Base-by-base conservation (phyloP, 2,888 invertebrate species). In the Lamellibrachia columna region DNA sequence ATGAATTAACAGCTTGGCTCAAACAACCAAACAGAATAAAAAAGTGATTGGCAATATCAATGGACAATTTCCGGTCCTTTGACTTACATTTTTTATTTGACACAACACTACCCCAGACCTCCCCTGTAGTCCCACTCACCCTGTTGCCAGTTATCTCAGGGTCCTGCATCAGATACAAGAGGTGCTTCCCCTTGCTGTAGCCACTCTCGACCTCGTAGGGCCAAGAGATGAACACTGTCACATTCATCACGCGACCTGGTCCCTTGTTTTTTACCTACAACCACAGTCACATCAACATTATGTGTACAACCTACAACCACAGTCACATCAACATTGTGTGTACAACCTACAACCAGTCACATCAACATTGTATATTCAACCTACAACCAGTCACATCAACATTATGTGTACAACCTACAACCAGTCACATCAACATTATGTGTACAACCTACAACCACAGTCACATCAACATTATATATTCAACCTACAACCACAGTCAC, bases 121-220 rank as follows among this genome's bases (percentile, higher is more conserved):
- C 40, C 40, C 40, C 40, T 40, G 40, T 40, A 40, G 40, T 40
- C 40, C 40, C 7, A 60, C 52, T 52, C 15, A 53, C 58, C 40
- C 52, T n/a, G 8, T n/a, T 53, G 52, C 90, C 90, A 93, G 94
- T 92, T 93, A 96, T 96, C 95, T 94, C 93, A 52, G 96, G 96
- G 7, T 94, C 93, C 52, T 96, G 95, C 94, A 95, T 95, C 22
- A 96, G 93, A 94, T 96, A 96, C 8, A 96, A 95, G 6, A 96
- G 94, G 93, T 96, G 95, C 93, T 96, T 96, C 52, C 96, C 96
- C 90, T 95, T 93, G 7, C 93, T 93, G 8, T 93, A 93, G 6
- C 93, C 93, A 9, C 95, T 95, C 52, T 94, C 93, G 55, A 95
- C 92, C 93, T 96, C 96, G 93, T 95, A 95, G 0, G 96, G 96